Base-by-base conservation (phyloP, 2,888 invertebrate genomes). In the Euzetes globulus region DNA sequence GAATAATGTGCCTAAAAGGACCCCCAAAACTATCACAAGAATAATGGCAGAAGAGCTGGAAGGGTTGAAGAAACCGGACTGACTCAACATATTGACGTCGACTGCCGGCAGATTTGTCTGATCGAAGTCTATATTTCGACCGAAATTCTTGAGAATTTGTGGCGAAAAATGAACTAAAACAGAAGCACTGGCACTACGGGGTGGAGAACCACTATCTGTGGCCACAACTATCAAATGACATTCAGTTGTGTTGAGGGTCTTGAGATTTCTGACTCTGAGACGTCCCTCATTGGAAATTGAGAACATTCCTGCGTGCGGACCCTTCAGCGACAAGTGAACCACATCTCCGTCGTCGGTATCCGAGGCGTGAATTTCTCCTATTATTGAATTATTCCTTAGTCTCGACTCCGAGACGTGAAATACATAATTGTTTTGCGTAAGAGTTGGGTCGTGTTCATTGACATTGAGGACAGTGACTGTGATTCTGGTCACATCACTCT, bases 361-460 rank as follows among this genome's bases (percentile, higher is more conserved):
- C 27, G 90, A 90, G n/a, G 90, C 93, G 82, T 92, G 90, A 33
- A 94, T 87, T 79, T 86, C 86, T 6, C 87, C 92, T 83, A 85
- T 85, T 81, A 81, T 81, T 27, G 74, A 77, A 19, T 72, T 76
- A 71, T 63, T 78, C 73, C 52, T 76, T 47, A 73, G 78, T 17
- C 77, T 80, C 76, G 50, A 77, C 76, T 72, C 79, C 76, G 75
- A 76, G 1, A 79, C 80, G 60, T 80, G 79, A 78, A 94, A 94
- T 84, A 92, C 92, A 83, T 94, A 94, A 82, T 91, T 90, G 6
- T 91, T 89, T 83, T 91, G 89, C 0, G 91, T 87, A 84, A 94
- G 94, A 75, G 92, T 86, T 0, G 94, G 94, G 83, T 93, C 93
- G 92, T 94, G 94, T 82, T 94, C 94, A 84, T 94, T 94, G 11